Base-by-base conservation (phyloP, 2,888 invertebrate species). In the Meiosimyza decipiens region DNA sequence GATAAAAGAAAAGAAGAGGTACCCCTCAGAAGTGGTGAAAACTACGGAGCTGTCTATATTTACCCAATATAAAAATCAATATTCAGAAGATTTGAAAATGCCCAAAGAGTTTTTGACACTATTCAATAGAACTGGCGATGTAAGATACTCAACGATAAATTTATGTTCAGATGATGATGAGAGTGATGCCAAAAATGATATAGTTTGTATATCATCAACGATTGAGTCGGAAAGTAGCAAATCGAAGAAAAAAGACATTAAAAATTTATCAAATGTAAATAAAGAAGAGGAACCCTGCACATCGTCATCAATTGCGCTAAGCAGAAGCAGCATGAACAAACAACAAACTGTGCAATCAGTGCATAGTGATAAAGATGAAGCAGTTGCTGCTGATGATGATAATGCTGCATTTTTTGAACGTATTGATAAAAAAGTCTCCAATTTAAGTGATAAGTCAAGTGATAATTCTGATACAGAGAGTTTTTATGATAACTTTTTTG, bases 101-200 rank as follows among this genome's bases (percentile, higher is more conserved):
- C 50, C 54, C 50, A 50, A 3, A n/a, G 52, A 64, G 33, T 64
- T 40, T 12, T 68, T n/a, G 15, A 54, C 47, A 18, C 52, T 33
- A 15, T 66, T 47, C 1, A 60, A 16, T 4, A 49, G 18, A 60
- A 72, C 16, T 7, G 50, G 33, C 15, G 16, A 4, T 64, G 15
- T 51, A 18, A 18, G 2, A 16, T 64, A 18, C 16, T 13, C 40
- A 40, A 73, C 51, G 64, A 69, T 79, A 47, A 73, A 77, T 72
- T 75, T 79, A 71, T 79, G 77, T 18, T 77, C 78, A 2, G 78
- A 79, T 59, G 77, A 77, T 15, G 64, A 68, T 52, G 62, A 57
- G 5, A 55, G n/a, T 16, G 28, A 47, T 16, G 64, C 1, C 22
- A 22, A 22, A 22, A 22, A 60, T 11, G 59, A 51, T 66, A 6